Evolutionary conservation across 2,797 vertebrate species (phyloP).

Genomic region (Pseudomugil gertrudae): DNA sequence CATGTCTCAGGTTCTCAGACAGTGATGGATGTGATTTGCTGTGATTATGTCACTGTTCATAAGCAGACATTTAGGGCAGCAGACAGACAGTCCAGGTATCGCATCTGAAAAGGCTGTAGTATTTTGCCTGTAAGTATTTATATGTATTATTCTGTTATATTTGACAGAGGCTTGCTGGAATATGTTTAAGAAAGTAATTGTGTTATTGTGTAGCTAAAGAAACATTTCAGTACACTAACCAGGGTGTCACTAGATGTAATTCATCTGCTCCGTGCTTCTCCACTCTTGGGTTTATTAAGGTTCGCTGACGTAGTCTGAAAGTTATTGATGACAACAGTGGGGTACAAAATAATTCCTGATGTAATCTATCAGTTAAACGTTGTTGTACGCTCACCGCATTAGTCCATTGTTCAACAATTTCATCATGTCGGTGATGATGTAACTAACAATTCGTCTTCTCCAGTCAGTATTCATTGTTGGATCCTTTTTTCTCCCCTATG

Average conservation of each 20-base stretch:
- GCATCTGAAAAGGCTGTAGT: background rate
- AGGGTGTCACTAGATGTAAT: background rate
- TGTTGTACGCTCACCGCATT: background rate
- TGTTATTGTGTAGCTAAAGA: background rate
- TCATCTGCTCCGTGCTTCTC: background rate
- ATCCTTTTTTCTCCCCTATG: background rate
- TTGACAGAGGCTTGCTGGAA: background rate
- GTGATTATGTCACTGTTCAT: no score
- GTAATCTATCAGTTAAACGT: background rate
- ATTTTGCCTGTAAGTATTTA: background rate
- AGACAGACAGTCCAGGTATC: background rate
- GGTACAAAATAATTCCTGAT: background rate
- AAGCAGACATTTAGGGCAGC: no score
- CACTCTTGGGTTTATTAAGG: slow-evolving; percentile 3
- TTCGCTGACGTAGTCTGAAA: background rate
- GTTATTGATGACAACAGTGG: background rate
- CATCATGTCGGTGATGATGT: background rate
- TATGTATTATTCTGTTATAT: background rate
- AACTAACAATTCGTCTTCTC: background rate
- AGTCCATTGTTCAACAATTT: background rate
- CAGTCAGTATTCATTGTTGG: background rate
- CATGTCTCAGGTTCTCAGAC: background rate
- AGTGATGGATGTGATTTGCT: background rate
- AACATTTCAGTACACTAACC: background rate
- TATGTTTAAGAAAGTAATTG: background rate